Conservation (phyloP, 30 jellyfish, hydroid and myxozoan species). For the Chrysaora quinquecirrha region DNA sequence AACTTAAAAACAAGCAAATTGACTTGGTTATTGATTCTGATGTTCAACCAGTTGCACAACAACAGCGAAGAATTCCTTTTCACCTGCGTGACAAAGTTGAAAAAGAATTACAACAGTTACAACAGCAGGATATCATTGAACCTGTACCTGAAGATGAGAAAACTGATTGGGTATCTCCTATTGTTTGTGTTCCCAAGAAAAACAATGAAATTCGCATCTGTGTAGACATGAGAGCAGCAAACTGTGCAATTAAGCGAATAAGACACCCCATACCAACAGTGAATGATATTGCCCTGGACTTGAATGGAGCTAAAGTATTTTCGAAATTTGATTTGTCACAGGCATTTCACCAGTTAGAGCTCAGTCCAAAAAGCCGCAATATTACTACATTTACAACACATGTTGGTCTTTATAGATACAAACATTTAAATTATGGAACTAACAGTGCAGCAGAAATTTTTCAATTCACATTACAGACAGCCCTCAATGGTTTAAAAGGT, state of each 20-base stretch:
- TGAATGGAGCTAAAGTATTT: conserved; percentile 31
- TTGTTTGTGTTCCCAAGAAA: no score
- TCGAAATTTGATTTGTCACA: conserved; percentile 24
- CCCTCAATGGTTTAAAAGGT: conserved; percentile 25
- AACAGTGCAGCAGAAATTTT: no score
- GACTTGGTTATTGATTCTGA: conserved; percentile 17
- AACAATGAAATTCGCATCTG: no score
- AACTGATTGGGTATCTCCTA: conserved; percentile 31
- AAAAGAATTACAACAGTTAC: background rate
- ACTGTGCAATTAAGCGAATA: conserved; percentile 35
- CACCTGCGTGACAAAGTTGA: conserved; percentile 23
- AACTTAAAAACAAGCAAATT: conserved; percentile 18
- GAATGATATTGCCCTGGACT: conserved; percentile 21
- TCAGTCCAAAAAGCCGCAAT: conserved; percentile 11
- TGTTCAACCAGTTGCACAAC: conserved; percentile 39
- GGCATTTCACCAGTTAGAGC: conserved; percentile 43
- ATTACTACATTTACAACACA: conserved; percentile 44
- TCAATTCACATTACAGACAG: conserved; percentile 13
- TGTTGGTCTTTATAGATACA: conserved; percentile 32
- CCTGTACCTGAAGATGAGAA: conserved; percentile 9
- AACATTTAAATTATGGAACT: conserved; percentile 27
- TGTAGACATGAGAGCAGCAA: no score
- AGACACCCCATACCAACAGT: conserved; percentile 34
- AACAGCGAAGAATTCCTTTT: conserved; percentile 36
- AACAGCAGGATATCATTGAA: conserved; percentile 34